A percentile compares a stretch with the other conserved stretches of the same genome.
phyloP scores from a whole-genome alignment of 2,888 invertebrate species.

The Ptychoptera albimana region DNA sequence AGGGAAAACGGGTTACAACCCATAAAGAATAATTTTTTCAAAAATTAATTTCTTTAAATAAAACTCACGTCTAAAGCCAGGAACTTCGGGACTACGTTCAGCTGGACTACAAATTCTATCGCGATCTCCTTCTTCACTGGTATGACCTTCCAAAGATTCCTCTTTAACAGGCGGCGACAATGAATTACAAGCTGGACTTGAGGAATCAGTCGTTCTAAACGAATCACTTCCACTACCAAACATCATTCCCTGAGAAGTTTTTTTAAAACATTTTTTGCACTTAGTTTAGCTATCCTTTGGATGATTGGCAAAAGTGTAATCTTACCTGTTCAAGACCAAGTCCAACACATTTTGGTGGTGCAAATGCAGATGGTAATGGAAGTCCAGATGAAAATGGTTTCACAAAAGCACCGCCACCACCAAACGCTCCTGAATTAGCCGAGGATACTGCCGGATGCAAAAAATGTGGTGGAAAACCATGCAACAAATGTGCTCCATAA shows the following conservation, averaged over 20 bases:
- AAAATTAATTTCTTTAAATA: conserved; percentile 5
- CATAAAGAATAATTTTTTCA: too few relatives aligned
- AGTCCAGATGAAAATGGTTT: conserved; percentile 45
- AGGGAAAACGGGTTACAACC: too few relatives aligned
- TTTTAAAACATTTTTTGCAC: too few relatives aligned
- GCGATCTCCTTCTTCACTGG: conserved; percentile 40
- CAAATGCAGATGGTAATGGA: conserved; percentile 54
- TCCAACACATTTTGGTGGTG: conserved; percentile 47
- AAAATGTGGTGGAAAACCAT: conserved; percentile 56
- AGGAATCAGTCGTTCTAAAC: conserved; percentile 40
- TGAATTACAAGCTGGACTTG: conserved; percentile 43
- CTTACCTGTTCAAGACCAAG: conserved; percentile 31
- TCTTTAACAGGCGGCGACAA: conserved; percentile 34
- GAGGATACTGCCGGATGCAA: conserved; percentile 43
- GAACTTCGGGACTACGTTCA: conserved; percentile 28
- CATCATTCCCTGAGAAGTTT: conserved; percentile 3
- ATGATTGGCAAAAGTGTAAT: neutral
- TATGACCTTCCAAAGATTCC: conserved; percentile 40
- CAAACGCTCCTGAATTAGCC: conserved; percentile 41
- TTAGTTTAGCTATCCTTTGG: neutral
- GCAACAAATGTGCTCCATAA: conserved; percentile 52
- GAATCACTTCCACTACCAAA: conserved; percentile 19
- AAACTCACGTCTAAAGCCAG: conserved; percentile 44
- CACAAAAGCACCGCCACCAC: conserved; percentile 38
- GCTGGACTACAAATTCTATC: conserved; percentile 27